Evolutionary conservation across 1,140 invertebrate species (phyloP), one percentile per base, ranked within the genome.

Genomic region (Drosophila subobscura): DNA sequence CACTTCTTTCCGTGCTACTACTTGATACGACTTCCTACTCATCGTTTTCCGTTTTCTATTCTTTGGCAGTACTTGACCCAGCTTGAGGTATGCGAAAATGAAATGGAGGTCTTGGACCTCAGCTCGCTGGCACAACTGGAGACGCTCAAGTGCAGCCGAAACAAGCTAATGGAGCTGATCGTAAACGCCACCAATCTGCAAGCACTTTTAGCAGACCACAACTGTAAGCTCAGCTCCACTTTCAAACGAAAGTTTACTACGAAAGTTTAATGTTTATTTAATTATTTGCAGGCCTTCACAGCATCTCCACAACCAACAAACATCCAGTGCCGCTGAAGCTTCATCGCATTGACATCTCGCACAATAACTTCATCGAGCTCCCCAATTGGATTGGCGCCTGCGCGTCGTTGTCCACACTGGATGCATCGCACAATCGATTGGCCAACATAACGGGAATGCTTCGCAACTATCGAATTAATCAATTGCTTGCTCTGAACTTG

Each of bases 331-430:
- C 96, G 12, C 91, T 92, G 4, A 94, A 95, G 81, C 91, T 97
- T 25, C 93, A 95, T 68, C 95, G 96, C 74, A 91, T 97, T 14
- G 95, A 97, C 81, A 93, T 96, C 8, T 96, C 95, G 4, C 94
- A 96, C 88, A 97, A 97, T 80, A 94, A 95, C 81, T 91, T 97
- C 45, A 94, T 94, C 40, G 92, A 94, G 2, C 90, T 97, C 44
- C 96, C 96, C 0, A 94, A 95, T 77, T 97, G 96, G 96, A 92
- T 95, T 40, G 94, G 94, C 22, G 94, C 94, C n/a, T 95, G 96
- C 74, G 94, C 94, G n/a, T 93, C 95, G 55, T 92, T 97, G 42
- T 93, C 94, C 27, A 94, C 94, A 20, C 92, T 97, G 23, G 95
- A 95, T 79, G 96, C 95, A 5, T 95, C 94, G 29, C 95, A 96